Evolutionary conservation across 1,140 invertebrate genomes (phyloP), one percentile per base, ranked within the genome.

Genomic region (Heliconius himera): DNA sequence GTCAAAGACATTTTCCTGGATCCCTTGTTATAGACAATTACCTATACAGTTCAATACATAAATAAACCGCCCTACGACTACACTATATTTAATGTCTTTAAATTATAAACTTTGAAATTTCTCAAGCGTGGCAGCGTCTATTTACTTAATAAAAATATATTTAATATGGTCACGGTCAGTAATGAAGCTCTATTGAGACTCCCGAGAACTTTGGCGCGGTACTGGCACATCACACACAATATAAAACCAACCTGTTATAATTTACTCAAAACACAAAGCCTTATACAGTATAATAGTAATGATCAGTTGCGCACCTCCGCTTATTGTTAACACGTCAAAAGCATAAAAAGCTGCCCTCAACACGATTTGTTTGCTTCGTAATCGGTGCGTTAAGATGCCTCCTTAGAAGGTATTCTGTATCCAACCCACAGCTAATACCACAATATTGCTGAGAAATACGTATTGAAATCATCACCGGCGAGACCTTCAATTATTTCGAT

Each of bases 241-340:
- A 88, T 85, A 90, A 89, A 87, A 85, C 85, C 86, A 84, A 90
- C 86, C 91, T 92, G 93, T 94, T 93, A 94, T 93, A 93, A 94
- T 93, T 94, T 93, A 93, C 93, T 93, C 91, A 94, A 94, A 94
- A 94, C 88, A 94, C 93, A 94, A 94, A 93, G 91, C 93, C 93
- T 88, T 91, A 90, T 92, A 92, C 79, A 91, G 91, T 87, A 93
- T 93, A 93, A 94, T 93, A 88, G 90, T 93, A 93, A 93, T 93
- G 90, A 93, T 93, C 90, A 91, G 91, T 93, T 93, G 87, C 88
- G 88, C 84, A 84, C 88, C 88, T 91, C 83, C 85, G 82, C 81
- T 91, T 87, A 93, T 94, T 94, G 91, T 94, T 91, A 91, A 88
- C 91, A 90, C 86, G 90, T 93, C 91, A 82, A 87, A 90, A 87